Evolutionary conservation across 2,113 vertebrate species (phyloP).

Genomic region (Epinephelus lanceolatus): DNA sequence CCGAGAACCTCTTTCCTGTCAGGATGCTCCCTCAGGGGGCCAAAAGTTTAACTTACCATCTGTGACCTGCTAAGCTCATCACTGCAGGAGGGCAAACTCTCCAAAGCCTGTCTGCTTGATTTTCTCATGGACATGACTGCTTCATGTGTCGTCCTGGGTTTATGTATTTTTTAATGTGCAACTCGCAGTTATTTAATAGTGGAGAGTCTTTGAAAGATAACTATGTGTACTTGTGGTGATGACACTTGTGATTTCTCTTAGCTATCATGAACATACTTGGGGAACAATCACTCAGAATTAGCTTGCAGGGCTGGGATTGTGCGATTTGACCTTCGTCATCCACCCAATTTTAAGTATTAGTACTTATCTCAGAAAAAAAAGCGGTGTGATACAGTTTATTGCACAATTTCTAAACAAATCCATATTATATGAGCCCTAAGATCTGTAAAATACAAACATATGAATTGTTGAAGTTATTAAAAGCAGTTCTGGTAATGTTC

Average conservation of each 20-base stretch:
- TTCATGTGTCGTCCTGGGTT: constrained; percentile 1
- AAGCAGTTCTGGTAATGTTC: constrained; percentile 11
- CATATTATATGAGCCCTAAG: background rate
- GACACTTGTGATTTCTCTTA: constrained; percentile 15
- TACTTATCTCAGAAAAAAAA: background rate
- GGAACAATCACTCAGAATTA: constrained; percentile 15
- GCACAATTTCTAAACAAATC: constrained; percentile 6
- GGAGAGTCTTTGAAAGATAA: background rate
- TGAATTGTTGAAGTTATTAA: constrained; percentile 13
- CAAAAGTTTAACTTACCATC: constrained; percentile 69
- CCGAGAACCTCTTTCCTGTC: constrained; percentile 61
- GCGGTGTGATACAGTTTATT: constrained; percentile 3
- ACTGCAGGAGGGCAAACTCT: constrained; percentile 57
- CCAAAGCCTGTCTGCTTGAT: constrained; percentile 23
- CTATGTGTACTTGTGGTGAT: background rate
- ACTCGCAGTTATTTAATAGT: background rate
- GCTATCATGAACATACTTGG: constrained; percentile 6
- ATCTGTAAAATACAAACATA: constrained; percentile 25
- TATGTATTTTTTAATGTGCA: background rate
- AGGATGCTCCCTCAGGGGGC: constrained; percentile 64
- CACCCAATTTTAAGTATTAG: background rate
- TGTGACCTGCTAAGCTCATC: constrained; percentile 81
- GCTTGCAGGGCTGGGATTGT: background rate
- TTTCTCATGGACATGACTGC: constrained; percentile 19
- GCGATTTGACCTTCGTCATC: background rate